Percentiles rank a stretch among this genome's conserved stretches.
Conservation (phyloP, 1,140 invertebrate genomes). For the Musca domestica region DNA sequence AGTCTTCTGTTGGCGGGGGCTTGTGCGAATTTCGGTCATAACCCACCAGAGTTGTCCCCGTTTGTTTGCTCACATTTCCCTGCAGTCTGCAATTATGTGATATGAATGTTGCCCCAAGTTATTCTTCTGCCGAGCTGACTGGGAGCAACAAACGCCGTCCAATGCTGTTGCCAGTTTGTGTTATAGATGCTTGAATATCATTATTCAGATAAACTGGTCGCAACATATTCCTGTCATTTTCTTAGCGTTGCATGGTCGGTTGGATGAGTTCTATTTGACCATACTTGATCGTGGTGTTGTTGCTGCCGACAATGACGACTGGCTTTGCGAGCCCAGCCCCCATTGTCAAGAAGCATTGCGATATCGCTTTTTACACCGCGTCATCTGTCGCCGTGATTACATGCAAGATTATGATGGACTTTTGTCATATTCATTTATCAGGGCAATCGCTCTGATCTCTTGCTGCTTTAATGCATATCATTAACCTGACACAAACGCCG, state of each 20-base stretch:
- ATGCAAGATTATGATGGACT: conserved; percentile 17
- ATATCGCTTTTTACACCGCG: conserved; percentile 9
- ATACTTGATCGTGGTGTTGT: background rate
- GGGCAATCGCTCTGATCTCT: conserved; percentile 14
- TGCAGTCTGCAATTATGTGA: too few species aligned
- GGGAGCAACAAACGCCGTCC: too few species aligned
- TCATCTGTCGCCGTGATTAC: conserved; percentile 13
- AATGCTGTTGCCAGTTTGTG: background rate
- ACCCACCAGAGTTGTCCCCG: too few species aligned
- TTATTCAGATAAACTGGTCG: conserved; percentile 13
- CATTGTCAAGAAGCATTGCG: background rate
- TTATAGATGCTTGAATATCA: conserved; percentile 20
- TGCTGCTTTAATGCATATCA: conserved; percentile 20
- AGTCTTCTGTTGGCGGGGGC: too few species aligned
- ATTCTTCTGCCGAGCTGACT: too few species aligned
- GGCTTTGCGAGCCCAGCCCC: too few species aligned
- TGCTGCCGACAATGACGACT: background rate
- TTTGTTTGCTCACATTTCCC: too few species aligned
- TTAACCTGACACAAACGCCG: conserved; percentile 3
- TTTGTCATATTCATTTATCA: conserved; percentile 20
- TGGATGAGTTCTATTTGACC: background rate
- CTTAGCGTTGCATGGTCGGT: background rate
- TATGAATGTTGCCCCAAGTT: too few species aligned
- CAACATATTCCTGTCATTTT: background rate
- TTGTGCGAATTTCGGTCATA: too few species aligned